Percentiles rank a stretch among this genome's conserved stretches.
phyloP scores from a whole-genome alignment of 2,797 vertebrate genomes.

The Enteromius treurensis region DNA sequence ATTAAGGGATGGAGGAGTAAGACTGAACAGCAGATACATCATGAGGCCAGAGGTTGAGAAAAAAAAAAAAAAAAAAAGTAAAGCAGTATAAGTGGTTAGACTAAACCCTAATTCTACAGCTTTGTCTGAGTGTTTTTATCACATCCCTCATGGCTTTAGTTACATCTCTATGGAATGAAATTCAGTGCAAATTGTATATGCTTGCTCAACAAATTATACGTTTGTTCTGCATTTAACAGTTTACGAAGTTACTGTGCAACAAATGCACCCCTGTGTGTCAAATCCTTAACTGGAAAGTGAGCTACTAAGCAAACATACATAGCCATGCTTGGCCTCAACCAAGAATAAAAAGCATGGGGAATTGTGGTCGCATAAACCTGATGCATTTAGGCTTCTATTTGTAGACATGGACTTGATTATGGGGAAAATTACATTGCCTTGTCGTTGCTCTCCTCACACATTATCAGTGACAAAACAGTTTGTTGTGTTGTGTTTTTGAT shows the following conservation, averaged over 20 bases:
- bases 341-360: conserved; percentile 4
- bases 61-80: background rate
- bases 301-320: background rate
- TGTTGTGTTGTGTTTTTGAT: conserved; percentile 1
- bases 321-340: background rate
- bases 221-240: conserved; percentile 28
- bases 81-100: background rate
- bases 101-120: conserved; percentile 9
- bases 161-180: conserved; percentile 26
- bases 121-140: conserved; percentile 9
- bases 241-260: conserved; percentile 19
- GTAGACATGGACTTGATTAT: conserved; percentile 9
- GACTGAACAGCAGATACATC: background rate
- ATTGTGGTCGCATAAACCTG: conserved; percentile 15
- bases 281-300: background rate
- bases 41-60: background rate
- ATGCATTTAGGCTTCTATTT: background rate
- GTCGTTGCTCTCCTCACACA: background rate
- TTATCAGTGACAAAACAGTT: background rate
- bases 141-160: conserved; percentile 29
- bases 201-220: conserved; percentile 40
- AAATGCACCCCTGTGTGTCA: conserved; percentile 20
- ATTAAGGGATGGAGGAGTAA: background rate
- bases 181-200: conserved; percentile 22
- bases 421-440: background rate